Evolutionary conservation across 1,140 invertebrate genomes (phyloP), one percentile per base, ranked within the genome.

Genomic region (Cyrtorhinus lividipennis): DNA sequence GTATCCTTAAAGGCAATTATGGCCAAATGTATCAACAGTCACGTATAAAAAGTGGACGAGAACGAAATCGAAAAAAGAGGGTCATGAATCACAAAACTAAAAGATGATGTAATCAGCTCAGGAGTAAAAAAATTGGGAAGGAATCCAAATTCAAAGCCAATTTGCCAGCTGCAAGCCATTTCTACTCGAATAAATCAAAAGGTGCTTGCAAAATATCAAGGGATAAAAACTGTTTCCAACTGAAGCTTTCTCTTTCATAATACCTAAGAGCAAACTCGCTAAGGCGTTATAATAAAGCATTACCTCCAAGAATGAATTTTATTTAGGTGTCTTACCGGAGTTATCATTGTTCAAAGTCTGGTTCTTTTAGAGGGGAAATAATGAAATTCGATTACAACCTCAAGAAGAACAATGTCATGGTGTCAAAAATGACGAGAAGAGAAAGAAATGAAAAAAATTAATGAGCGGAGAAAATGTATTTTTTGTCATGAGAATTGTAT

Each of bases 81-180:
- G 10, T 10, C 8, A 56, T 56, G 10, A 10, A 10, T 56, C 22
- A 56, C 8, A 61, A 8, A n/a, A 53, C 23, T 12, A 53, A 61
- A 61, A 25, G 45, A 25, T 62, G 10, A 22, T 10, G 48, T 53
- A 53, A 10, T 5, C 10, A 45, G 27, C 59, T 44, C 58, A 64
- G 61, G 61, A 66, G 45, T 53, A 25, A 24, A 59, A 59, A 53
- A 53, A 13, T 5, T 53, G 48, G 48, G 20, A 53, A 53, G 20
- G 10, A 53, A 5, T 53, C 20, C 48, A 53, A 53, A n/a, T n/a
- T n/a, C n/a, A n/a, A 53, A 53, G 48, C 48, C 48, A 53, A 53
- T 53, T n/a, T 53, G 20, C 48, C 48, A 53, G 48, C 48, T 53
- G 48, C 48, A 15, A 53, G 48, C 48, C 8, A 53, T 15, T 10